Evolutionary conservation across 2,113 vertebrate genomes (phyloP).

Genomic region (Anseranas semipalmata): DNA sequence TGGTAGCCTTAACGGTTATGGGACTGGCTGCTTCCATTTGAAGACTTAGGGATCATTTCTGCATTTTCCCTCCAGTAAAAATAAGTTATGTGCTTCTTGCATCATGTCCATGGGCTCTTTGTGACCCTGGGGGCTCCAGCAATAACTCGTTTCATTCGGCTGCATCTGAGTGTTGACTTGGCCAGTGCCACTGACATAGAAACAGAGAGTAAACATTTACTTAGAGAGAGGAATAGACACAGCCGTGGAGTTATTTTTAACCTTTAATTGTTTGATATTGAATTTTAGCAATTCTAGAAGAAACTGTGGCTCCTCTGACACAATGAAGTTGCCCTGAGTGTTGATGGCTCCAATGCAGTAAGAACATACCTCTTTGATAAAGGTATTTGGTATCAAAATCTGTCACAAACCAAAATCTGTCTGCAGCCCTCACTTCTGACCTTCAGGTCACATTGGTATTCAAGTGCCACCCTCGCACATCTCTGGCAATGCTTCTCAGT

Average conservation of each 20-base stretch:
- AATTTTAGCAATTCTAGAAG: constrained; percentile 5
- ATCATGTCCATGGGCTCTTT: neutral
- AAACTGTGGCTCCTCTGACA: neutral
- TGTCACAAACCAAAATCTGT: neutral
- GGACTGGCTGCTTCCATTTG: neutral
- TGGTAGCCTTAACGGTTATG: constrained; percentile 16
- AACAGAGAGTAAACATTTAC: constrained; percentile 6
- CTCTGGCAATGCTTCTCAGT: neutral
- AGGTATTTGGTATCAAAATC: neutral
- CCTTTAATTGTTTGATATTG: neutral
- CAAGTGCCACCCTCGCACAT: neutral
- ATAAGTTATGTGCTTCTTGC: neutral
- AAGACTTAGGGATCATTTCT: neutral
- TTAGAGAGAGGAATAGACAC: neutral
- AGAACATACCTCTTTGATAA: neutral
- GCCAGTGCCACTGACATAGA: neutral
- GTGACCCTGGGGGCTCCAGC: neutral
- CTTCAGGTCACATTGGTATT: neutral
- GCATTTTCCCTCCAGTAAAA: neutral
- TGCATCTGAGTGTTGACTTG: neutral
- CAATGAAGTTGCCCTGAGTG: neutral
- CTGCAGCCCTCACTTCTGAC: neutral
- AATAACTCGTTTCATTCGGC: constrained; percentile 2
- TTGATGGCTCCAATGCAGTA: neutral
- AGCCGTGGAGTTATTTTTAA: neutral